Conservation (phyloP, 2,888 invertebrate species). For the Pheosia tremula region DNA sequence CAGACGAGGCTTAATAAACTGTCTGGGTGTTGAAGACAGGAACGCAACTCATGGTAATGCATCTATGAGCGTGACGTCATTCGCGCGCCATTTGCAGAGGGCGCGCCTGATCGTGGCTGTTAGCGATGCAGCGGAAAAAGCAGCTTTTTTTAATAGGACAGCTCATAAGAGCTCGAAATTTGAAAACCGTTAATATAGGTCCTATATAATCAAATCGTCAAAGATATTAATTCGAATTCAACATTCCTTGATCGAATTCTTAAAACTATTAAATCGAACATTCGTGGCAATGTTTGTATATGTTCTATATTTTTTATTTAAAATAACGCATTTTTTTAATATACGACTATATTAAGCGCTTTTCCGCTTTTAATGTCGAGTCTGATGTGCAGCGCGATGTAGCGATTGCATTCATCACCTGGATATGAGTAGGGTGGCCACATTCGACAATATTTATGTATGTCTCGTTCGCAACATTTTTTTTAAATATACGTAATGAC, state of each 20-base stretch:
- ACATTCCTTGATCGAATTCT: too few species aligned
- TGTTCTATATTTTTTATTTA: too few species aligned
- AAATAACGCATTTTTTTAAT: too few species aligned
- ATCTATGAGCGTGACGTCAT: constrained; percentile 67
- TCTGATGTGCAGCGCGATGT: constrained; percentile 44
- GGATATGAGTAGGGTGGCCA: constrained; percentile 41
- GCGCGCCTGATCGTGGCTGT: constrained; percentile 19
- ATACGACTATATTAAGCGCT: constrained; percentile 24
- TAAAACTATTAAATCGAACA: too few species aligned
- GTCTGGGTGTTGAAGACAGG: constrained; percentile 46
- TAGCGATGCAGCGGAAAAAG: constrained; percentile 16
- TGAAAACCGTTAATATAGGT: too few species aligned
- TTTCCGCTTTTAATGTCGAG: constrained; percentile 27
- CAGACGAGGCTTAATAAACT: constrained; percentile 38
- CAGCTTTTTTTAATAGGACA: not conserved
- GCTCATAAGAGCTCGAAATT: not conserved
- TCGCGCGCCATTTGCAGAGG: constrained; percentile 61
- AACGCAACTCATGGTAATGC: constrained; percentile 58
- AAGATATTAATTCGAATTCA: too few species aligned
- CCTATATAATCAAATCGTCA: too few species aligned
- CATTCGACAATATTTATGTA: constrained; percentile 1
- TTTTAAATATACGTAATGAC: too few species aligned
- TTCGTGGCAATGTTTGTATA: too few species aligned
- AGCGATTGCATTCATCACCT: constrained; percentile 65
- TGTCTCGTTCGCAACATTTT: too few species aligned